Conservation (phyloP, 35 echinoderm and acorn worm species). For the Apostichopus parvimensis region DNA sequence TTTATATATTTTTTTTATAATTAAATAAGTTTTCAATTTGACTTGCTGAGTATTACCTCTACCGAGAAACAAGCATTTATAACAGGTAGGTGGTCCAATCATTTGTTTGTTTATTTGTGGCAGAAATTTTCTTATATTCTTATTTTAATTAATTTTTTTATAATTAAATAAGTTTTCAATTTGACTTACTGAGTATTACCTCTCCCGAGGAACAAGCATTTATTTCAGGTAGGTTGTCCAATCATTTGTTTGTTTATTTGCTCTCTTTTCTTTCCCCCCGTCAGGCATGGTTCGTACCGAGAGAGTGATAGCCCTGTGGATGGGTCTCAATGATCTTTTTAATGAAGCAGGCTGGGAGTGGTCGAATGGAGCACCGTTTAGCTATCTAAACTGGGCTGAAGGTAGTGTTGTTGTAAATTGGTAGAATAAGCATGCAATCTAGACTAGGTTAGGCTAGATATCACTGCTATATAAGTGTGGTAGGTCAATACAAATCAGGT, state of each 20-base stretch:
- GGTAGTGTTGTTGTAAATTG: slow-evolving; percentile 10
- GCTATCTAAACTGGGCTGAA: slow-evolving; percentile 65
- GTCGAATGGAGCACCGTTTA: slow-evolving; percentile 63
- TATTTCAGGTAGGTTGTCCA: too few species aligned
- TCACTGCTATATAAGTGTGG: not conserved
- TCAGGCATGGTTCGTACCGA: slow-evolving; percentile 49
- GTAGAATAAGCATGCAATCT: not conserved
- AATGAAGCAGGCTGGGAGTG: slow-evolving; percentile 80
- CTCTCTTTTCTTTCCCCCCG: not conserved
- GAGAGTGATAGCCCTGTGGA: slow-evolving; percentile 53
- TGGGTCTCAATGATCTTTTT: slow-evolving; percentile 60
- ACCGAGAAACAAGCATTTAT: slow-evolving; percentile 57
- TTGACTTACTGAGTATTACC: too few species aligned
- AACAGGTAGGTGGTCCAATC: slow-evolving; percentile 16
- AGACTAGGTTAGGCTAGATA: not conserved
- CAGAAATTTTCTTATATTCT: too few species aligned
- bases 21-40: not conserved
- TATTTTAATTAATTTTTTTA: not conserved
- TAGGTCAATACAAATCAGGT: not conserved
- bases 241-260: not conserved
- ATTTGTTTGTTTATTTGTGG: not conserved
- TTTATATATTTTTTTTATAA: too few species aligned
- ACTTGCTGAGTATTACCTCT: slow-evolving; percentile 55
- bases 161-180: too few species aligned
- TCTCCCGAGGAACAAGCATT: too few species aligned